Percentiles rank a stretch among this genome's conserved stretches.
phyloP scores from a whole-genome alignment of 2,888 invertebrate genomes.

The Andricus quercusramuli region DNA sequence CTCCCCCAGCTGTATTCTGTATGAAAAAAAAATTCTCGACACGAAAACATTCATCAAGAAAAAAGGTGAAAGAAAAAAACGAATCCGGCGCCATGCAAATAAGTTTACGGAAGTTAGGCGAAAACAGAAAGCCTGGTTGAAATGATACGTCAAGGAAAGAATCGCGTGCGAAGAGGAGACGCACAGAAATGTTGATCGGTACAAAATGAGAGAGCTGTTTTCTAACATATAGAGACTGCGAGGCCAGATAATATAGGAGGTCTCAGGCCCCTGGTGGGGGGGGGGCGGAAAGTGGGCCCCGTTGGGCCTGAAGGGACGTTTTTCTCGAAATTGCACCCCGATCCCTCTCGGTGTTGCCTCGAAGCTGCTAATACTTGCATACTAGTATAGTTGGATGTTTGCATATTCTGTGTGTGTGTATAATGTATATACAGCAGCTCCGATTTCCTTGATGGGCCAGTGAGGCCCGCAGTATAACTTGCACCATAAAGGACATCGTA shows the following conservation, averaged over 20 bases:
- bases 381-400: neutral
- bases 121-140: constrained; percentile 3
- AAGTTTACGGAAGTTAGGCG: constrained; percentile 15
- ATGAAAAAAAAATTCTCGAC: neutral
- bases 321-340: constrained; percentile 18
- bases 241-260: constrained; percentile 12
- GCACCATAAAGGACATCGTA: constrained; percentile 18
- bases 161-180: constrained; percentile 17
- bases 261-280: neutral
- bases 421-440: neutral
- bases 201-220: constrained; percentile 13
- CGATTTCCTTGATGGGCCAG: neutral
- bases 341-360: constrained; percentile 14
- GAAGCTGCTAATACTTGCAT: constrained; percentile 2
- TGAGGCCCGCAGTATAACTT: neutral
- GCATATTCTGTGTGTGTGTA: neutral
- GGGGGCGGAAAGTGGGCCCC: neutral
- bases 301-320: neutral
- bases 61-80: neutral
- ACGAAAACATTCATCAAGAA: constrained; percentile 5
- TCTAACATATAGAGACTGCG: neutral
- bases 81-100: constrained; percentile 24
- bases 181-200: constrained; percentile 29
- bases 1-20: neutral
- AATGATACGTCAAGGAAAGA: constrained; percentile 31